phyloP scores from a whole-genome alignment of 2,888 invertebrate genomes.

The Blomia tropicalis region DNA sequence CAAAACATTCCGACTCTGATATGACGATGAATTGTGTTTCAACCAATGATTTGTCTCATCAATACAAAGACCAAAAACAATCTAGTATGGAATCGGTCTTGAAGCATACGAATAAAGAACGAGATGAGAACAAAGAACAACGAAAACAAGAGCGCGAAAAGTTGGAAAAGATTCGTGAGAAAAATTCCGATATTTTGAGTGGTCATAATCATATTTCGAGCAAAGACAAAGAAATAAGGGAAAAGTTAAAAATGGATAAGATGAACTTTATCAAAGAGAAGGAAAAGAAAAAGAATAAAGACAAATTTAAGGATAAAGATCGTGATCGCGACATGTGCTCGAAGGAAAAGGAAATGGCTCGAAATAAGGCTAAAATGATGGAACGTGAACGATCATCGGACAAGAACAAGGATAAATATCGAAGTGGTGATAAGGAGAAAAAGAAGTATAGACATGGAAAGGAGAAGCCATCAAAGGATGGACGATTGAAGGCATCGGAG shows the following conservation, averaged over 20 bases:
- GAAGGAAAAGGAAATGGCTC: conserved; percentile 39
- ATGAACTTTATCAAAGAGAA: conserved; percentile 29
- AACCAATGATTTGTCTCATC: neutral
- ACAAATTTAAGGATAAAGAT: conserved; percentile 28
- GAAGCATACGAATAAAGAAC: conserved; percentile 27
- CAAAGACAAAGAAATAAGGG: conserved; percentile 27
- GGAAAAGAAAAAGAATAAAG: conserved; percentile 30
- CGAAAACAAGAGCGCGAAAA: conserved; percentile 26
- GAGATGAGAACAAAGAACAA: conserved; percentile 28
- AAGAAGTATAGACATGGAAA: conserved; percentile 32
- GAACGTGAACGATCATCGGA: neutral
- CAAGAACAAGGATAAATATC: conserved; percentile 33
- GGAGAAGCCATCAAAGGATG: conserved; percentile 26
- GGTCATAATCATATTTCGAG: neutral
- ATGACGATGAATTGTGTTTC: neutral
- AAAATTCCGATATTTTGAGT: conserved; percentile 11
- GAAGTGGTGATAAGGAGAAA: conserved; percentile 31
- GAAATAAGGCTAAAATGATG: conserved; percentile 26
- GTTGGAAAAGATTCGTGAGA: conserved; percentile 28
- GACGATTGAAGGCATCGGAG: conserved; percentile 19
- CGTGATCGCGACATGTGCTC: conserved; percentile 25
- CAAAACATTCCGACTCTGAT: neutral
- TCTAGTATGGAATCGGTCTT: too few relatives aligned
- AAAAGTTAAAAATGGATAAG: conserved; percentile 28
- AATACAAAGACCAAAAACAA: too few relatives aligned